Conservation (phyloP, 2,888 invertebrate genomes). For the Stenurella melanura region DNA sequence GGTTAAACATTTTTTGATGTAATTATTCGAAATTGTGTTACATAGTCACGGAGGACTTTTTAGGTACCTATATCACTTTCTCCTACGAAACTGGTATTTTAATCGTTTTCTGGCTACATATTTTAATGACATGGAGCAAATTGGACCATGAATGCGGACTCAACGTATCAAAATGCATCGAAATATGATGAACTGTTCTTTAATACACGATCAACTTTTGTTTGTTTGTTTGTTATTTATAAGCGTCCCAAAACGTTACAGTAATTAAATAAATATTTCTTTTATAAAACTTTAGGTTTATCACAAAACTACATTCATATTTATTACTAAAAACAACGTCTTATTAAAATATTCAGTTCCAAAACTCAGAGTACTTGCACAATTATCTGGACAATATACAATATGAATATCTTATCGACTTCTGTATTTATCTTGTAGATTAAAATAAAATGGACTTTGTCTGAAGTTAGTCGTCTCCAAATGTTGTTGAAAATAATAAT, state of each 20-base stretch:
- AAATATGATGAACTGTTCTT: too few species aligned
- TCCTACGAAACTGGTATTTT: too few species aligned
- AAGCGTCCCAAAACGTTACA: conserved; percentile 30
- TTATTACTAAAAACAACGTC: conserved; percentile 62
- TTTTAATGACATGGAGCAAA: too few species aligned
- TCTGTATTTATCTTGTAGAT: conserved; percentile 2
- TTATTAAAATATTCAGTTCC: conserved; percentile 67
- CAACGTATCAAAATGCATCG: too few species aligned
- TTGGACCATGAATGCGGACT: too few species aligned
- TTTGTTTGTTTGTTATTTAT: too few species aligned
- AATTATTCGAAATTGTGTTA: too few species aligned
- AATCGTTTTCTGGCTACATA: too few species aligned
- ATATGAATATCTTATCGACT: conserved; percentile 4
- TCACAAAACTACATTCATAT: conserved; percentile 68
- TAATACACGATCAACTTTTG: too few species aligned
- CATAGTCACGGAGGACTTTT: too few species aligned
- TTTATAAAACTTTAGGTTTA: conserved; percentile 51
- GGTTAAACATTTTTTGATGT: too few species aligned
- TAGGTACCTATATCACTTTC: too few species aligned
- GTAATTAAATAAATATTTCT: conserved; percentile 35
- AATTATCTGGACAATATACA: conserved; percentile 36
- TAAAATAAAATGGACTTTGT: conserved; percentile 5
- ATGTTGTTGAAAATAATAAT: conserved; percentile 6
- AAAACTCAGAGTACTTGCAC: conserved; percentile 53
- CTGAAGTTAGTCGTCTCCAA: background rate